These are phyloP conservation scores for Nemotelus nigrinus DNA, from an alignment of 2,888 invertebrate genomes.

Conservation along the genomic window DNA sequence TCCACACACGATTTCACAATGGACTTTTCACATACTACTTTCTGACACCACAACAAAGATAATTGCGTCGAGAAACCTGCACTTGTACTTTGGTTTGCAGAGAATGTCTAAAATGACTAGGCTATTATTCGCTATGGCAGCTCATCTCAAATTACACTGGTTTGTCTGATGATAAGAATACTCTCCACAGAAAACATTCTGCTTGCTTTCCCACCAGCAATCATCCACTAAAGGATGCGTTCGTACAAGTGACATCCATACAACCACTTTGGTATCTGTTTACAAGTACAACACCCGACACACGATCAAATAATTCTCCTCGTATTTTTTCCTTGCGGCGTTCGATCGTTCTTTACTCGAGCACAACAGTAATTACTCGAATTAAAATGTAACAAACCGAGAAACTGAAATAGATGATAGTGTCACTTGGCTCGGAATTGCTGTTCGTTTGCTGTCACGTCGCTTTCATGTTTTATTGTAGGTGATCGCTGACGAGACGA, in stretches of 20 bases:
- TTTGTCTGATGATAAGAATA: no score
- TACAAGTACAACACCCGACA: slow-evolving; percentile 39
- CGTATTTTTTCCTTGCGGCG: neutral
- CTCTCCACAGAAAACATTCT: no score
- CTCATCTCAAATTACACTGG: no score
- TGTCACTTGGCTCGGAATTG: slow-evolving; percentile 23
- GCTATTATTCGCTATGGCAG: no score
- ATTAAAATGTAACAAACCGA: slow-evolving; percentile 37
- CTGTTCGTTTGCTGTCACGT: slow-evolving; percentile 39
- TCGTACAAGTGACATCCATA: slow-evolving; percentile 14
- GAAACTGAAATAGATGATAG: slow-evolving; percentile 39
- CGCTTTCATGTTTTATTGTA: slow-evolving; percentile 42
- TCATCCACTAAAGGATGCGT: slow-evolving; percentile 9
- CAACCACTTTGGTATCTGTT: slow-evolving; percentile 39
- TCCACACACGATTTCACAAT: no score
- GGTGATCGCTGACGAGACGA: slow-evolving; percentile 34
- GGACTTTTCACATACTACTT: no score
- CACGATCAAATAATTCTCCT: slow-evolving; percentile 20
- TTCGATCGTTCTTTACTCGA: slow-evolving; percentile 19
- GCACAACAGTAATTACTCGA: slow-evolving; percentile 33
- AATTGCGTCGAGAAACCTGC: no score
- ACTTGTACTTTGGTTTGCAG: no score
- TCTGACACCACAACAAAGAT: no score
- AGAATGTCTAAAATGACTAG: no score
- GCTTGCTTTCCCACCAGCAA: neutral